Conservation (phyloP, 2,113 vertebrate species). For the Rhineura floridana region DNA sequence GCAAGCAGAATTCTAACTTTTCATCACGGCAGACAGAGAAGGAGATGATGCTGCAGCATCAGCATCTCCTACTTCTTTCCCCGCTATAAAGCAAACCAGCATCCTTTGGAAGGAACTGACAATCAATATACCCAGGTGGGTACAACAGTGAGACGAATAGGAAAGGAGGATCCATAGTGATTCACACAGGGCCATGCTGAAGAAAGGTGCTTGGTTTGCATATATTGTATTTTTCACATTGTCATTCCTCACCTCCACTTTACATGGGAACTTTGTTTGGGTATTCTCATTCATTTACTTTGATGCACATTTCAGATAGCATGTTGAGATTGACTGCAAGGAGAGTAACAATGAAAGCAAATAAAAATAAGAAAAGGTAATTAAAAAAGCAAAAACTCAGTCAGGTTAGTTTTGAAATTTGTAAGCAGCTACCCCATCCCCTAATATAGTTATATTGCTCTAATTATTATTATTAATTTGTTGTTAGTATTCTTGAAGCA, state of each 20-base stretch:
- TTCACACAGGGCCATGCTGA: not conserved
- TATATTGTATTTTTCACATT: not conserved
- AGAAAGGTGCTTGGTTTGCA: not conserved
- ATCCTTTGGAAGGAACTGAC: not conserved
- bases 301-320: not conserved
- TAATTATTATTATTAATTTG: not conserved
- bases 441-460: not conserved
- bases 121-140: not conserved
- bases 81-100: not conserved
- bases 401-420: conserved; percentile 12
- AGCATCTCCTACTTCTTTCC: not conserved
- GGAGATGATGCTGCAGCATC: not conserved
- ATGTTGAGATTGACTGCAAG: not conserved
- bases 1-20: not conserved
- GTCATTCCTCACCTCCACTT: not conserved
- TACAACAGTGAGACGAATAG: not conserved
- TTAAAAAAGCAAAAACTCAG: not conserved
- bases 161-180: not conserved
- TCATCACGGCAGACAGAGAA: not conserved
- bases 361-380: too few relatives aligned
- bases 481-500: not conserved
- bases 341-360: too few relatives aligned
- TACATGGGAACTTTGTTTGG: not conserved
- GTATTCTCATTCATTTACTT: not conserved
- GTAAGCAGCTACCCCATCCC: not conserved